Percentiles rank a stretch among this genome's conserved stretches.
Evolutionary conservation across 1,140 invertebrate species (phyloP).

Genomic region (Hypothenemus hampei): DNA sequence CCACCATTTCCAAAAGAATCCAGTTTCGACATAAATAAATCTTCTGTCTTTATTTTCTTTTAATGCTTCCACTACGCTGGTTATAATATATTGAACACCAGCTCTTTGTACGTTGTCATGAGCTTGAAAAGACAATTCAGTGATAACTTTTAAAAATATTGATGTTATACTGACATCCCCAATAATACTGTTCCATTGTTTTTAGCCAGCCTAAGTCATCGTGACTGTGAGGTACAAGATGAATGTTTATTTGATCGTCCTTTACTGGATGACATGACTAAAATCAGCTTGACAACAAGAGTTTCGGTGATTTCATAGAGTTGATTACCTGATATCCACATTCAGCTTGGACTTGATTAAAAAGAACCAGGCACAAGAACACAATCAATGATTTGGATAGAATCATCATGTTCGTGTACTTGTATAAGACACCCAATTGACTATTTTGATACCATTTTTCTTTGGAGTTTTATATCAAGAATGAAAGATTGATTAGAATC

Average conservation of each 20-base stretch:
- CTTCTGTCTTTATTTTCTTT: conserved; percentile 62
- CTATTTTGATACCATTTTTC: too few species aligned
- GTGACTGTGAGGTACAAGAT: conserved; percentile 67
- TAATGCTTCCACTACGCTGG: conserved; percentile 78
- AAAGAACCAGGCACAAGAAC: too few species aligned
- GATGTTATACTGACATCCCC: conserved; percentile 53
- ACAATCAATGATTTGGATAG: too few species aligned
- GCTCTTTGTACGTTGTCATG: conserved; percentile 64
- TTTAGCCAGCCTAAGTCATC: conserved; percentile 84
- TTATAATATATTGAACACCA: conserved; percentile 85
- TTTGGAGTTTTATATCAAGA: too few species aligned
- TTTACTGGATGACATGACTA: conserved; percentile 51
- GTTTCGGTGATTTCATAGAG: background rate
- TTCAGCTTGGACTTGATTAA: background rate
- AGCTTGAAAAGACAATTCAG: conserved; percentile 47
- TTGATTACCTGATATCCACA: background rate
- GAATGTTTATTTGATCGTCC: conserved; percentile 59
- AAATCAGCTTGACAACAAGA: conserved; percentile 20
- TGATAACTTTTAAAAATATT: background rate
- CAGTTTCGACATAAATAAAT: conserved; percentile 42
- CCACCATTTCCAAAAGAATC: conserved; percentile 64
- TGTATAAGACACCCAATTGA: too few species aligned
- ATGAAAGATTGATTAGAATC: too few species aligned
- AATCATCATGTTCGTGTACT: too few species aligned
- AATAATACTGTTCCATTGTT: conserved; percentile 80